phyloP scores from a whole-genome alignment of 2,113 vertebrate species.

The Uria lomvia region DNA sequence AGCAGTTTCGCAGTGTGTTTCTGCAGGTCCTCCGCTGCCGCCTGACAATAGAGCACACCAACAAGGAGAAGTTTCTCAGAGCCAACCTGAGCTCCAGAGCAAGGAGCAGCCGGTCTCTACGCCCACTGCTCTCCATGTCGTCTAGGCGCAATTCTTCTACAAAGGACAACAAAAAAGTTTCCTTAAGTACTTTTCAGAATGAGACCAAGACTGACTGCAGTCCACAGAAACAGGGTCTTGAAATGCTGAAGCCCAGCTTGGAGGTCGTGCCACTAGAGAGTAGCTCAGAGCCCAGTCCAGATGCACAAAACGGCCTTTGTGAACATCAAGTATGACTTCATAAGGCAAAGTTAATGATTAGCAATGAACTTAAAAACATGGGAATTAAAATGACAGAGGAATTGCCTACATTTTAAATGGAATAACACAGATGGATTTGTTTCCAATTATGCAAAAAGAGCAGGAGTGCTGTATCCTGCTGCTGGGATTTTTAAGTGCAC shows the following conservation, averaged over 20 bases:
- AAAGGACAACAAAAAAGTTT: background rate
- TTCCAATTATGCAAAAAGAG: constrained; percentile 15
- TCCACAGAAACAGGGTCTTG: background rate
- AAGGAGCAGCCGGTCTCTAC: constrained; percentile 1
- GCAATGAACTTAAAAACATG: background rate
- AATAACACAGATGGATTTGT: background rate
- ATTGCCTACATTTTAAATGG: background rate
- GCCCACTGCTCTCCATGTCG: constrained; percentile 61
- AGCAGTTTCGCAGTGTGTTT: constrained; percentile 88
- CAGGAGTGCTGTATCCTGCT: background rate
- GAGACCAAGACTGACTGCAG: background rate
- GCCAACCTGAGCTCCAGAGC: background rate
- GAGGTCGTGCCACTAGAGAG: background rate
- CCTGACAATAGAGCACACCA: constrained; percentile 80
- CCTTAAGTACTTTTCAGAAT: constrained; percentile 68
- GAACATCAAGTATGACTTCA: constrained; percentile 70
- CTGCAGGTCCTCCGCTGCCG: constrained; percentile 84
- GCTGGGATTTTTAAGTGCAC: constrained; percentile 5
- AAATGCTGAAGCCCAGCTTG: background rate
- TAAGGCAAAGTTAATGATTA: background rate
- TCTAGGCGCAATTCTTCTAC: constrained; percentile 18
- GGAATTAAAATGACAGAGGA: background rate
- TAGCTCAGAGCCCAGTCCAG: background rate
- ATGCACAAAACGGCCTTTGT: constrained; percentile 11
- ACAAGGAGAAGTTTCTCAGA: constrained; percentile 70